phyloP scores from a whole-genome alignment of 2,113 vertebrate genomes.

The Nansenia antarctica region DNA sequence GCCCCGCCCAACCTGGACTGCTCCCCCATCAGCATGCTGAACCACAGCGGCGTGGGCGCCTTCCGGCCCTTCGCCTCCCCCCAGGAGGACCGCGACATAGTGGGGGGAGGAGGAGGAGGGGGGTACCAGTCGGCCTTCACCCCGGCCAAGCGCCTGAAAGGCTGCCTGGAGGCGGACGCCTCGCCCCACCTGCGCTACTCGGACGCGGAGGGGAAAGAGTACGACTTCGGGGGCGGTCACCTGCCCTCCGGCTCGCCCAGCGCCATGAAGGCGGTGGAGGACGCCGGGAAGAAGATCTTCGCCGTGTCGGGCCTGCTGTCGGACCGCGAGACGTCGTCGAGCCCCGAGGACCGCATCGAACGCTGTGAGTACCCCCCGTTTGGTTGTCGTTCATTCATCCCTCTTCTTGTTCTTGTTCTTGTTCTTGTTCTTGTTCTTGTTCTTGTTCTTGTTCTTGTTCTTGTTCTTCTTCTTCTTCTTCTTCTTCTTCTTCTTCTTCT shows the following conservation, averaged over 20 bases:
- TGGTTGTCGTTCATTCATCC: too few species aligned
- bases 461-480: too few species aligned
- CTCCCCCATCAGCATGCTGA: constrained; percentile 97
- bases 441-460: too few species aligned
- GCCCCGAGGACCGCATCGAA: constrained; percentile 96
- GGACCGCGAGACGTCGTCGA: constrained; percentile 96
- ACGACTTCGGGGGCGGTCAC: constrained; percentile 91
- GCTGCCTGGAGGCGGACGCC: constrained; percentile 92
- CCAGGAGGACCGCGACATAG: constrained; percentile 93
- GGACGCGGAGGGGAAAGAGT: constrained; percentile 98
- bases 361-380: constrained; percentile 99
- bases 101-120: too few species aligned
- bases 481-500: too few species aligned
- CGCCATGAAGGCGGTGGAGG: constrained; percentile 92
- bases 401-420: too few species aligned
- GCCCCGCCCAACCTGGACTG: constrained; percentile 98
- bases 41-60: constrained; percentile 95
- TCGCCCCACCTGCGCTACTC: constrained; percentile 98
- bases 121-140: constrained; percentile 99
- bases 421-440: too few species aligned
- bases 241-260: constrained; percentile 92
- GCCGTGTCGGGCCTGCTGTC: constrained; percentile 98
- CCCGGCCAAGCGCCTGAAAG: constrained; percentile 96
- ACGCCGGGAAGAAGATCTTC: constrained; percentile 97
- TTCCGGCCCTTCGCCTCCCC: constrained; percentile 96